Conservation (phyloP, 2,797 vertebrate species). For the Gobio occitaniae region DNA sequence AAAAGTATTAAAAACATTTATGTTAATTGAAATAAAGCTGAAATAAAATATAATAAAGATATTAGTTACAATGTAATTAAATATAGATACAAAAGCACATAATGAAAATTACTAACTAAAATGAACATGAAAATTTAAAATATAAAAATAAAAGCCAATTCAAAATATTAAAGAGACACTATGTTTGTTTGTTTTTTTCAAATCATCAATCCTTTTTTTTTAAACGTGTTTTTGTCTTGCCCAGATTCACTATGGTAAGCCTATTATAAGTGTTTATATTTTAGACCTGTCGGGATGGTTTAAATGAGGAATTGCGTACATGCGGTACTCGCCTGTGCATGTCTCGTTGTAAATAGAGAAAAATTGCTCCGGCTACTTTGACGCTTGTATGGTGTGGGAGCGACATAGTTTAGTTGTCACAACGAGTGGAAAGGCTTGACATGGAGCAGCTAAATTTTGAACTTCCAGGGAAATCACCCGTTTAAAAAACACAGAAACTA, state of each 20-base stretch:
- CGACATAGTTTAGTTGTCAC: too few relatives aligned
- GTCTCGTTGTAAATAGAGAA: too few relatives aligned
- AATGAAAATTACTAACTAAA: not conserved
- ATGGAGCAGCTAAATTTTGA: too few relatives aligned
- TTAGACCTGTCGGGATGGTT: too few relatives aligned
- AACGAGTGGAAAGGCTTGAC: too few relatives aligned
- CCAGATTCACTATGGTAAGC: not conserved
- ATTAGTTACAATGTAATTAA: not conserved
- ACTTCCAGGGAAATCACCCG: too few relatives aligned
- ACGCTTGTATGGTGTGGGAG: too few relatives aligned
- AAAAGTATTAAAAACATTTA: not conserved
- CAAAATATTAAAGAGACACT: not conserved
- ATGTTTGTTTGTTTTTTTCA: not conserved
- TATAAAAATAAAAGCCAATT: too few relatives aligned
- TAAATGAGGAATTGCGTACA: not conserved
- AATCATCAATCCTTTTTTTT: not conserved
- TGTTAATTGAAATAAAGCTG: not conserved
- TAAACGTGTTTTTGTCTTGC: not conserved
- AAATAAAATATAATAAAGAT: not conserved
- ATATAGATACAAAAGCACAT: not conserved
- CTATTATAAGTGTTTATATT: too few relatives aligned
- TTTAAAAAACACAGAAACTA: too few relatives aligned
- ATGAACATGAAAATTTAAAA: not conserved
- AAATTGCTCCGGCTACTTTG: too few relatives aligned
- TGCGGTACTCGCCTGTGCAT: too few relatives aligned